Percentiles rank a stretch among this genome's conserved stretches.
These are phyloP conservation scores for Pangasius macronema DNA, from an alignment of 2,797 vertebrate species.

Conservation along the genomic window DNA sequence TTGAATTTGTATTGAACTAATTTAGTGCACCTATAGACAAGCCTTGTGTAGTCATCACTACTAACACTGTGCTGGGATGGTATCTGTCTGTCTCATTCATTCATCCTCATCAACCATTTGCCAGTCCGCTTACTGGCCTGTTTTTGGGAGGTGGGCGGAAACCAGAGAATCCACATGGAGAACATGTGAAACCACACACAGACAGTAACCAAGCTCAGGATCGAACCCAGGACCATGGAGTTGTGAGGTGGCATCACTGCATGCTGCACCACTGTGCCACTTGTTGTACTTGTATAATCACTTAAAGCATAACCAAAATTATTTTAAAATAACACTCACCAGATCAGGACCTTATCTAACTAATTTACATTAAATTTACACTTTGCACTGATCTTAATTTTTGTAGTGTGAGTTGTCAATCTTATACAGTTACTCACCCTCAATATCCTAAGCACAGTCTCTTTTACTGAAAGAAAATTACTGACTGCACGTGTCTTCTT, in stretches of 20 bases:
- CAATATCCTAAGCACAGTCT: neutral
- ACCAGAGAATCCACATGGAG: neutral
- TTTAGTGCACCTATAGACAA: neutral
- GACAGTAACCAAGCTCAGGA: neutral
- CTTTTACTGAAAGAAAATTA: neutral
- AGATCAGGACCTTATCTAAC: neutral
- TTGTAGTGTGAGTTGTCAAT: neutral
- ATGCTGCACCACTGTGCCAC: neutral
- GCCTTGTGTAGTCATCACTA: neutral
- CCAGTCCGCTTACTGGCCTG: neutral
- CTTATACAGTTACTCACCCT: neutral
- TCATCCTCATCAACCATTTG: neutral
- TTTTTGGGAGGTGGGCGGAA: neutral
- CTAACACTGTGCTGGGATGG: neutral
- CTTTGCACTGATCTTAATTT: neutral
- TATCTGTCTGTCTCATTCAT: neutral
- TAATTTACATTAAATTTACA: neutral
- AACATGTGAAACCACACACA: neutral
- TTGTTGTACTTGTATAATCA: neutral
- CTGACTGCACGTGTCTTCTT: neutral
- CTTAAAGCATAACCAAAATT: neutral
- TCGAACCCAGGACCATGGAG: neutral
- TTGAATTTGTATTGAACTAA: neutral
- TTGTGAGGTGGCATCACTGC: neutral
- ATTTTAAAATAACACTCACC: neutral